These are phyloP conservation scores for Alloscopus bannaensis DNA, from an alignment of 2,888 invertebrate species.

Conservation along the genomic window DNA sequence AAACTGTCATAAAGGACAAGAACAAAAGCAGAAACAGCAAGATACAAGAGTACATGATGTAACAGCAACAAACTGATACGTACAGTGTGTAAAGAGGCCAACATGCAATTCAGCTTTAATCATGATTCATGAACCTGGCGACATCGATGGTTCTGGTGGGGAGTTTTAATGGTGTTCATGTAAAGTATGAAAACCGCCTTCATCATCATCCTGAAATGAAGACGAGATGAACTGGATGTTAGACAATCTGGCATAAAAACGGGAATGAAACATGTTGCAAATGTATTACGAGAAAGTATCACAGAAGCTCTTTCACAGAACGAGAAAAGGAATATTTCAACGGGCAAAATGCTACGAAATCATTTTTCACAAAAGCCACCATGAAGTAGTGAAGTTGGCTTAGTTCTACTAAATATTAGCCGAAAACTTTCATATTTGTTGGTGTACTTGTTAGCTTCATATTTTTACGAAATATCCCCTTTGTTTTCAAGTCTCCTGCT, in stretches of 20 bases:
- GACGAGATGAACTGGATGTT: constrained; percentile 11
- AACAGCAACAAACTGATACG: too few relatives aligned
- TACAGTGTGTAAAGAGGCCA: too few relatives aligned
- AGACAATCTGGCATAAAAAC: constrained; percentile 22
- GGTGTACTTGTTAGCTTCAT: too few relatives aligned
- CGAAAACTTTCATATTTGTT: not conserved
- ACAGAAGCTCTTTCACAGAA: constrained; percentile 25
- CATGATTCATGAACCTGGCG: constrained; percentile 11
- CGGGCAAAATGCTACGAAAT: not conserved
- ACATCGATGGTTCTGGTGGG: constrained; percentile 16
- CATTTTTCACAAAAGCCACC: not conserved
- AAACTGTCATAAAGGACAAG: constrained; percentile 42
- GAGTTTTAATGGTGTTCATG: not conserved
- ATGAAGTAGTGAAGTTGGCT: not conserved
- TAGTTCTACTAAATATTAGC: not conserved
- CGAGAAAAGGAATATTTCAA: constrained; percentile 12
- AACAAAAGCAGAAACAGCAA: constrained; percentile 21
- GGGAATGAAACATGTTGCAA: constrained; percentile 12
- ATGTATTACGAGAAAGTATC: constrained; percentile 20
- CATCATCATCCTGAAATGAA: constrained; percentile 6
- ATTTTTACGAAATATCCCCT: constrained; percentile 3
- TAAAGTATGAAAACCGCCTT: not conserved
- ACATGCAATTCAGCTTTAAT: constrained; percentile 16
- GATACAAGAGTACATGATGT: not conserved
- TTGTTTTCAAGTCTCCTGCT: constrained; percentile 29